phyloP scores from a whole-genome alignment of 2,113 vertebrate species.

The Heterotilapia buettikoferi region DNA sequence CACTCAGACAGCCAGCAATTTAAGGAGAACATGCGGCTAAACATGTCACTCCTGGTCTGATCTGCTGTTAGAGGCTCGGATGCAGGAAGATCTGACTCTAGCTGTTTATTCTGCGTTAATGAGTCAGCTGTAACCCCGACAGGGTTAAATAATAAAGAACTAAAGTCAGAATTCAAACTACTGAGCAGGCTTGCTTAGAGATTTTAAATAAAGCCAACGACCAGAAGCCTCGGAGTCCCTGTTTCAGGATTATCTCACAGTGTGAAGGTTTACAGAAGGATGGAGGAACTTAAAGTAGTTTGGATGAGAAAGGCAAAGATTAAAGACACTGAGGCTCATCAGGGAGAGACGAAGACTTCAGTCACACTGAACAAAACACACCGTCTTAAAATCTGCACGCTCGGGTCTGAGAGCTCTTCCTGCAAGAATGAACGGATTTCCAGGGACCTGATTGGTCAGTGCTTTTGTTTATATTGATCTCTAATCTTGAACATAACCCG shows the following conservation, averaged over 20 bases:
- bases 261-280: neutral
- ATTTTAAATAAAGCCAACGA: neutral
- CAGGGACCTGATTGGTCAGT: neutral
- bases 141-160: neutral
- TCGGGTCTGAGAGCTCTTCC: fast-evolving
- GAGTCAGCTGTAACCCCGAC: neutral
- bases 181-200: neutral
- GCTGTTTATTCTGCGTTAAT: neutral
- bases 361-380: neutral
- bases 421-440: fast-evolving
- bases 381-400: neutral
- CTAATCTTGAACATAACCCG: fast-evolving
- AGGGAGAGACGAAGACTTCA: neutral
- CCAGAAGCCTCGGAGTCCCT: fast-evolving
- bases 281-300: neutral
- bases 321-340: neutral
- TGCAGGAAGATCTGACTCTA: neutral
- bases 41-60: no score
- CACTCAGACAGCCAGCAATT: no score
- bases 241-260: fast-evolving
- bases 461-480: neutral
- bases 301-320: neutral
- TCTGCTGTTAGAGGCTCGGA: neutral
- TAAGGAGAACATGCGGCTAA: no score
- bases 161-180: neutral